These are phyloP conservation scores for Busseola fusca DNA, from an alignment of 2,888 invertebrate genomes.

Conservation along the genomic window DNA sequence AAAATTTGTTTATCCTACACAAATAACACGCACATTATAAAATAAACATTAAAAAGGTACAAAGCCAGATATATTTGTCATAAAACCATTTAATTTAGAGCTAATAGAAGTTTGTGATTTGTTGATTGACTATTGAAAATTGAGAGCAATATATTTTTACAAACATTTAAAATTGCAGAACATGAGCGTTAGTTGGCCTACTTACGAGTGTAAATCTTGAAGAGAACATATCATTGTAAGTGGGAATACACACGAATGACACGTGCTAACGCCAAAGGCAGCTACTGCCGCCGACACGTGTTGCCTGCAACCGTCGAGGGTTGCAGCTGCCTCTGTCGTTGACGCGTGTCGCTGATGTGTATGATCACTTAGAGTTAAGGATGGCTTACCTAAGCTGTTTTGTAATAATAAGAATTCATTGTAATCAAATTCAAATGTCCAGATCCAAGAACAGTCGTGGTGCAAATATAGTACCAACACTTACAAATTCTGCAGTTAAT, in stretches of 20 bases:
- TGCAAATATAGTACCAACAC: constrained; percentile 18
- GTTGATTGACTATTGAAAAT: background rate
- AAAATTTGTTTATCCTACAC: background rate
- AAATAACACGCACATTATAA: background rate
- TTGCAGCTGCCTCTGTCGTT: too few species aligned
- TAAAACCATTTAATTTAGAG: background rate
- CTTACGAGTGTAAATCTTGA: too few species aligned
- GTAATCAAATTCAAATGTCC: background rate
- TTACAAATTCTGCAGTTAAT: constrained; percentile 36
- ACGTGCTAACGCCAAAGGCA: too few species aligned
- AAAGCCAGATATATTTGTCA: background rate
- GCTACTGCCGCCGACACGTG: too few species aligned
- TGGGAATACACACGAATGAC: too few species aligned
- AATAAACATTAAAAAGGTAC: background rate
- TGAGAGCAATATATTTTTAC: background rate
- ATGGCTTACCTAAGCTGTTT: background rate
- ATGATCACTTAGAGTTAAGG: background rate
- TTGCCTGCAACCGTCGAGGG: too few species aligned
- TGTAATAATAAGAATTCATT: background rate
- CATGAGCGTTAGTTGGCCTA: background rate
- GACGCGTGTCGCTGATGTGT: too few species aligned
- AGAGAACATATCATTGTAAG: too few species aligned
- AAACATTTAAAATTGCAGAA: too few species aligned
- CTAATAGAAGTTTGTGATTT: background rate
- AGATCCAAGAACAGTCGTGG: background rate